Percentiles rank a stretch among this genome's conserved stretches.
Conservation (phyloP, 2,888 invertebrate genomes). For the Nomada fabriciana region DNA sequence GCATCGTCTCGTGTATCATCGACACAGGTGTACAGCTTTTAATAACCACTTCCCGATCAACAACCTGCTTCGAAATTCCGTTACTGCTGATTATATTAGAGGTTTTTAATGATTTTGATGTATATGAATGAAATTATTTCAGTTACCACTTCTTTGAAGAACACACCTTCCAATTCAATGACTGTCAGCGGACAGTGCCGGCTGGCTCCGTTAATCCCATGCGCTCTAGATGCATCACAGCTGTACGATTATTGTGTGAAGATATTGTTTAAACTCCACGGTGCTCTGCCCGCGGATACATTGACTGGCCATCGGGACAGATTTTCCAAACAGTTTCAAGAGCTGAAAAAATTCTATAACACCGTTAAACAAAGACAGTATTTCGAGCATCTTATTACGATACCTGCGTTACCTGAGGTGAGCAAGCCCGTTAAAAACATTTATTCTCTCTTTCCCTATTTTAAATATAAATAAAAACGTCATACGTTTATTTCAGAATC, state of each 20-base stretch:
- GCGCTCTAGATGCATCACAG: slow-evolving; percentile 97
- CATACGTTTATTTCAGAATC: slow-evolving; percentile 86
- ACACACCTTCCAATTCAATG: slow-evolving; percentile 98
- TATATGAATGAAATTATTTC: slow-evolving; percentile 70
- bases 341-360: slow-evolving; percentile 96
- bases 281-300: slow-evolving; percentile 95
- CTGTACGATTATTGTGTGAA: slow-evolving; percentile 98
- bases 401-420: slow-evolving; percentile 96
- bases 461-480: not conserved
- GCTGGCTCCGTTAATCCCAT: slow-evolving; percentile 96
- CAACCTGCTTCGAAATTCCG: not conserved
- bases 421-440: slow-evolving; percentile 38
- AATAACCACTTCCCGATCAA: not conserved
- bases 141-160: slow-evolving; percentile 98
- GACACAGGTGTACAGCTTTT: not conserved
- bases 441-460: not conserved
- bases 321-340: slow-evolving; percentile 95
- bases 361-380: slow-evolving; percentile 97
- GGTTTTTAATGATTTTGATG: not conserved
- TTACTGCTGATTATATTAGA: slow-evolving; percentile 9
- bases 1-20: not conserved
- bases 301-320: slow-evolving; percentile 95
- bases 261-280: slow-evolving; percentile 97
- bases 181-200: slow-evolving; percentile 98
- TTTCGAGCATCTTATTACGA: slow-evolving; percentile 97